phyloP scores from a whole-genome alignment of 2,113 vertebrate genomes.

The Ctenomys sociabilis region DNA sequence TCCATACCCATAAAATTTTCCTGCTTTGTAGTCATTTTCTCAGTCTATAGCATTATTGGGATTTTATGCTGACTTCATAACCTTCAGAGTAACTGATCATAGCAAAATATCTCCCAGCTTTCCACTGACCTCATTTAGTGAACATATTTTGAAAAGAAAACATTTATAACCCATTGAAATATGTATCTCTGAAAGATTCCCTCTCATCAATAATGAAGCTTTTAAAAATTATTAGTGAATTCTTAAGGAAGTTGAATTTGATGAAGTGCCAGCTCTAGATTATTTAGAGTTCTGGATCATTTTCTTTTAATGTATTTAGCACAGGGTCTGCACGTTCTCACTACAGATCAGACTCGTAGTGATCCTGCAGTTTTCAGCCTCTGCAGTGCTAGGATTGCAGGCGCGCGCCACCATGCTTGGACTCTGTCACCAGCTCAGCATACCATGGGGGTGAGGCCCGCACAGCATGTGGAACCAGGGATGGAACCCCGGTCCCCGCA shows the following conservation, averaged over 20 bases:
- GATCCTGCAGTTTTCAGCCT: too few relatives aligned
- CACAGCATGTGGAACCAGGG: too few relatives aligned
- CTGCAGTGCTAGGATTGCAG: too few relatives aligned
- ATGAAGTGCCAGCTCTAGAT: neutral
- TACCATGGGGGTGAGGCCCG: too few relatives aligned
- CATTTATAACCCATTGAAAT: conserved; percentile 49
- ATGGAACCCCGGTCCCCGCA: too few relatives aligned
- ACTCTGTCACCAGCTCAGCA: too few relatives aligned
- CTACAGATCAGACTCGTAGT: too few relatives aligned
- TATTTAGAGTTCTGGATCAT: neutral
- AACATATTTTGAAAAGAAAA: conserved; percentile 68
- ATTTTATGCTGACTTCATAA: conserved; percentile 81
- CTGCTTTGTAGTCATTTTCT: conserved; percentile 70
- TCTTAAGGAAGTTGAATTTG: neutral
- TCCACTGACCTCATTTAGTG: conserved; percentile 69
- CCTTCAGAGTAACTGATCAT: conserved; percentile 71
- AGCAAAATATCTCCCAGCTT: conserved; percentile 67
- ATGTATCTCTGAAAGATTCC: neutral
- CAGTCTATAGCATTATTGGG: conserved; percentile 64
- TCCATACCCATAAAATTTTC: conserved; percentile 61
- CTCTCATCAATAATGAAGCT: neutral
- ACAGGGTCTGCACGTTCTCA: too few relatives aligned
- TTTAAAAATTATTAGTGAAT: neutral
- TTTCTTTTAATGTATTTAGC: neutral
- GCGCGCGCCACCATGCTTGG: too few relatives aligned